Evolutionary conservation across 2,888 invertebrate species (phyloP).

Genomic region (Laspeyria flexula): DNA sequence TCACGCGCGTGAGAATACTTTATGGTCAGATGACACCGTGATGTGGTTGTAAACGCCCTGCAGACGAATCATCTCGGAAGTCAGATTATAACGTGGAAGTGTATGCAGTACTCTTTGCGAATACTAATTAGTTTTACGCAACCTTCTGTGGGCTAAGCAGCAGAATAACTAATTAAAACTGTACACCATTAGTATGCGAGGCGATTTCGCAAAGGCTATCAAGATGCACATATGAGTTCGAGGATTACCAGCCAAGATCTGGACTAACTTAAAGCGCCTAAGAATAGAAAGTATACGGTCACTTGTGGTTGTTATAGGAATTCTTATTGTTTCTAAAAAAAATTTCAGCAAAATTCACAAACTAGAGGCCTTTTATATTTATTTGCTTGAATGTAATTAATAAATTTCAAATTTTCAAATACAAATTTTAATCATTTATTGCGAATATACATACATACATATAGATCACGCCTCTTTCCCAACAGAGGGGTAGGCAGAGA

Average conservation of each 20-base stretch:
- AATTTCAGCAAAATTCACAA: no score
- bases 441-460: no score
- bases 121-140: constrained; percentile 54
- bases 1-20: constrained; percentile 48
- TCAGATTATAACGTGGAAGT: constrained; percentile 55
- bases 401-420: no score
- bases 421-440: no score
- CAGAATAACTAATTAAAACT: constrained; percentile 49
- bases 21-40: constrained; percentile 44
- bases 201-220: constrained; percentile 25
- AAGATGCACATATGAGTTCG: constrained; percentile 19
- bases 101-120: constrained; percentile 40
- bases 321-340: neutral
- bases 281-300: constrained; percentile 2
- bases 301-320: neutral
- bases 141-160: constrained; percentile 45
- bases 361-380: no score
- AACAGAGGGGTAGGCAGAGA: no score
- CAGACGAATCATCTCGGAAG: constrained; percentile 60
- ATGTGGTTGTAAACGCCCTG: constrained; percentile 42
- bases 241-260: constrained; percentile 8
- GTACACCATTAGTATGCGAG: constrained; percentile 39
- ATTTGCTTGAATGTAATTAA: no score
- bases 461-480: no score
- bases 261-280: constrained; percentile 5